Percentiles rank a stretch among this genome's conserved stretches.
These are phyloP conservation scores for Girardinichthys multiradiatus DNA, from an alignment of 2,113 vertebrate genomes.

Conservation along the genomic window DNA sequence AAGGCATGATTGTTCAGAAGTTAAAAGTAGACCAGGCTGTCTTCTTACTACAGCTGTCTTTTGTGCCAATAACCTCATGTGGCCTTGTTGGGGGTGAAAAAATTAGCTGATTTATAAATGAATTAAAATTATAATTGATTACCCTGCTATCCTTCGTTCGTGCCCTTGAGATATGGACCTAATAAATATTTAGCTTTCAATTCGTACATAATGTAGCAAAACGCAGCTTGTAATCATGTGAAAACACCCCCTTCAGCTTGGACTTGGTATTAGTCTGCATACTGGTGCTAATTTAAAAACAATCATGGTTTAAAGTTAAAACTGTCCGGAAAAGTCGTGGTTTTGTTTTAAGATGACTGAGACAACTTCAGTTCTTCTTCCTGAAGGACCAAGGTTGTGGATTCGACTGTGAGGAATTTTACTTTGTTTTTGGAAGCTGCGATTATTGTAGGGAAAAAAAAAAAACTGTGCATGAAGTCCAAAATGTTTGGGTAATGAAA, in stretches of 20 bases:
- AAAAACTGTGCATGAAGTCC: not conserved
- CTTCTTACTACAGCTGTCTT: not conserved
- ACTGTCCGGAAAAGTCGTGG: constrained; percentile 8
- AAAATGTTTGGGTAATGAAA: not conserved
- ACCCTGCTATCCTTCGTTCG: too few relatives aligned
- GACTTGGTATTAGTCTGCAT: not conserved
- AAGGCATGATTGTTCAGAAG: not conserved
- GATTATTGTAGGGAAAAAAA: not conserved
- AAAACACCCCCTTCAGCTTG: not conserved
- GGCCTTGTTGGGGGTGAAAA: constrained; percentile 40
- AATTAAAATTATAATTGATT: not conserved
- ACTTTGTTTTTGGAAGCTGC: not conserved
- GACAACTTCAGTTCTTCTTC: not conserved
- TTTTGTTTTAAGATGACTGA: not conserved
- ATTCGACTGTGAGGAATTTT: not conserved
- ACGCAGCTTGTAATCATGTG: not conserved
- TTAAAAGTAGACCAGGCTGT: not conserved
- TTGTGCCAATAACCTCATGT: constrained; percentile 61
- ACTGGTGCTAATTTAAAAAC: constrained; percentile 1
- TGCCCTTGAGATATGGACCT: not conserved
- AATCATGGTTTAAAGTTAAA: not conserved
- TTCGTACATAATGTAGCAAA: not conserved
- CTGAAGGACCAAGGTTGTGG: not conserved
- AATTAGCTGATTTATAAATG: not conserved
- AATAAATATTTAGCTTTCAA: not conserved